Evolutionary conservation across 2,113 vertebrate species (phyloP), one percentile per base, ranked within the genome.

Genomic region (Apteryx mantelli): DNA sequence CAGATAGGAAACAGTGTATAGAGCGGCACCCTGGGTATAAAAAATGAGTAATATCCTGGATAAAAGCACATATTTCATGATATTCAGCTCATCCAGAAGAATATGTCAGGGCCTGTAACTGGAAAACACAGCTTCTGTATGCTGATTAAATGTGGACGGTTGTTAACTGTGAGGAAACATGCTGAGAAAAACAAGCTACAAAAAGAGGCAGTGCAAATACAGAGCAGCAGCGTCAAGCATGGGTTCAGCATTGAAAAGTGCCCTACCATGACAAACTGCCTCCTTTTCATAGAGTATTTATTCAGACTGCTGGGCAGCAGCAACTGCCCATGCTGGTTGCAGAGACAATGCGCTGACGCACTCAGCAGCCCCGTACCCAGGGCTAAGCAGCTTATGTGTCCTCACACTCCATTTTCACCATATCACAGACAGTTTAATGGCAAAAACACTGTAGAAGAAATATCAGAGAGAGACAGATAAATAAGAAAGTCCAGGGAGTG

Each of bases 111-210:
- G 48, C 21, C 19, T 38, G 58, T 38, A 56, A 55, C 9, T 53
- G 34, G 30, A 70, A 70, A 77, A 26, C 34, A 15, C 2, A 42
- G 1, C 6, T 36, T 69, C 22, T 74, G 22, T 65, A 8, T 24
- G 32, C 25, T 12, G 28, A 20, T 18, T 78, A 14, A 71, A 82
- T 81, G 28, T 4, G 4, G 18, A 56, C 14, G 19, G 73, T 74
- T 77, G 36, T 1, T 0, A 70, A 69, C 17, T 38, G 5, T 48
- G n/a, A 80, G 19, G 4, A 5, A 42, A 80, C 60, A 82, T 0
- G 0, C 26, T 22, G 16, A 50, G 18, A 50, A n/a, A 53, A 2
- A 19, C 40, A 82, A 68, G 26, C 13, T 64, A 5, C 18, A 20
- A 53, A 53, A 50, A 9, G 16, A 85, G 8, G 65, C 7, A 11